A percentile compares a stretch with the other conserved stretches of the same genome.
These are phyloP conservation scores for Drosophila suzukii DNA, from an alignment of 1,140 invertebrate species.

Conservation along the genomic window DNA sequence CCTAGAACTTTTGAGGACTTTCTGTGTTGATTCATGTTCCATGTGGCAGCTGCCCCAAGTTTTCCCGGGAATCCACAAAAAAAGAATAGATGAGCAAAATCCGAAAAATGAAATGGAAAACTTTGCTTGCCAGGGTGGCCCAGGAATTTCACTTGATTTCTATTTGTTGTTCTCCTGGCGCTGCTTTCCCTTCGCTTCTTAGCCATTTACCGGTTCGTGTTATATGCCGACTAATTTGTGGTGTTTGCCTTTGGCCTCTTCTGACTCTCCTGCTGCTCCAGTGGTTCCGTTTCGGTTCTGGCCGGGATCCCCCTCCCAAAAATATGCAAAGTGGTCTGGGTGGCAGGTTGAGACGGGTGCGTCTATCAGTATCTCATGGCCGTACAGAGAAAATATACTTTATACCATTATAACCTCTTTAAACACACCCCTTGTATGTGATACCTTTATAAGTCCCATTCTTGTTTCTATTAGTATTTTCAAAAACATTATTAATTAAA, in stretches of 20 bases:
- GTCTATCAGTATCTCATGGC: constrained; percentile 70
- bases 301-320: constrained; percentile 8
- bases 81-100: constrained; percentile 22
- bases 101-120: constrained; percentile 49
- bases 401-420: neutral
- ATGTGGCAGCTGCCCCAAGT: constrained; percentile 73
- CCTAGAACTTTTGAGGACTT: constrained; percentile 75
- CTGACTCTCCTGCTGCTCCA: constrained; percentile 30
- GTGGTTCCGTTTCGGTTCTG: constrained; percentile 10
- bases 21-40: constrained; percentile 80
- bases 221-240: constrained; percentile 75
- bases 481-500: no score
- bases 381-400: constrained; percentile 29
- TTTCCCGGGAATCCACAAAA: constrained; percentile 48
- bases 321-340: constrained; percentile 19
- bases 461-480: no score
- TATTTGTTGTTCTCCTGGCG: constrained; percentile 34
- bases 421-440: no score
- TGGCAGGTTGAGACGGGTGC: neutral
- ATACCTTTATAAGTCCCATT: no score
- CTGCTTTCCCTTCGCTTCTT: constrained; percentile 7
- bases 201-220: constrained; percentile 46
- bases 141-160: constrained; percentile 57
- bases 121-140: constrained; percentile 32
- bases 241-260: constrained; percentile 75